Base-by-base conservation (phyloP, 2,888 invertebrate species). In the Cataglyphis cursor region DNA sequence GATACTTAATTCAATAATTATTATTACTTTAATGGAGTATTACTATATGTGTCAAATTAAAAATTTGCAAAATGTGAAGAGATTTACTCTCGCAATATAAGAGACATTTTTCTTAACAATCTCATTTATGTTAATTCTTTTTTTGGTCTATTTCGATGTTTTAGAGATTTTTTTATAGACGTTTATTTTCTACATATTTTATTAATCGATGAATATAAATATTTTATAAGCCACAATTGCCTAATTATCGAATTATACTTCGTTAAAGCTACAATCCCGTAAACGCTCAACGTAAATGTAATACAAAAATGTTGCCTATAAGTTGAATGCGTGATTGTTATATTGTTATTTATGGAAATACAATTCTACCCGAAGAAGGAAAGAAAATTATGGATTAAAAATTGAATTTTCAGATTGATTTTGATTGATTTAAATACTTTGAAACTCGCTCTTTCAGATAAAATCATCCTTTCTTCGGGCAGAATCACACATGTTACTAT, bases 261-360 rank as follows among this genome's bases (percentile, higher is more conserved):
- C 0, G 18, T 72, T 72, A 57, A 10, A 72, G 3, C 24, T 72
- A 10, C 18, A 72, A 38, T 72, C 6, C 24, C 9, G 10, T 35
- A 24, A 72, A 5, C 6, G 18, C 9, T 72, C 57, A 38, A 72
- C 28, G 10, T n/a, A 24, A 48, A 54, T 35, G 15, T 35, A 51
- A 70, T 3, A 54, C 31, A 5, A 72, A 72, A 57, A 72, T n/a
- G 8, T 68, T 3, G 3, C 1, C 3, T 51, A 35, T 31, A 54
- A 70, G 12, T 54, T 72, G 0, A 54, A 35, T 24, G 10, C n/a
- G 70, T 70, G 70, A 54, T 70, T 54, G 54, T 54, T 72, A 24
- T 24, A 72, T 0, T 72, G 21, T 72, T 54, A 72, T 24, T 57
- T 72, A 72, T 38, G 18, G 9, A 15, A 21, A 57, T 57, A 2